Evolutionary conservation across 2,888 invertebrate species (phyloP).

Genomic region (Alsophila aescularia): DNA sequence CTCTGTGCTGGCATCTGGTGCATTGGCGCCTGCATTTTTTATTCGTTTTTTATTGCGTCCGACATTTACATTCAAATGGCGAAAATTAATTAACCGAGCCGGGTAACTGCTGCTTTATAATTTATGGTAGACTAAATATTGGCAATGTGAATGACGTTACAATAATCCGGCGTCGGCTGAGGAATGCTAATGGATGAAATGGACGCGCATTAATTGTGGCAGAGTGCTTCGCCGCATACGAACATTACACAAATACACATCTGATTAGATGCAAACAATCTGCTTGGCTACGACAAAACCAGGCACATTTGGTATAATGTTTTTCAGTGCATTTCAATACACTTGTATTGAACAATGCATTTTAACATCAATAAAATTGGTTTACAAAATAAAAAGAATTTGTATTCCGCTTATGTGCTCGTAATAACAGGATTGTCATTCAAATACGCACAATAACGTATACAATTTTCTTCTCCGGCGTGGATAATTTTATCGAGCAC

Average conservation of each 20-base stretch:
- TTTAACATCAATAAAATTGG: conserved; percentile 1
- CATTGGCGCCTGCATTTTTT: conserved; percentile 53
- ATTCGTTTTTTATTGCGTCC: conserved; percentile 45
- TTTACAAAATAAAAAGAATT: no score
- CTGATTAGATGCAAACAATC: conserved; percentile 29
- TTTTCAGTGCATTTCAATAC: not conserved
- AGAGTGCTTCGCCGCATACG: conserved; percentile 43
- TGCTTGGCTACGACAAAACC: not conserved
- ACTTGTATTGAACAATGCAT: not conserved
- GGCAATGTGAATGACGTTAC: conserved; percentile 62
- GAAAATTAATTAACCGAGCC: conserved; percentile 54
- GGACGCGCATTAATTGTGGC: conserved; percentile 63
- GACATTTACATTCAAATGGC: conserved; percentile 53
- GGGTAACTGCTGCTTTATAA: conserved; percentile 52
- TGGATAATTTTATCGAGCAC: conserved; percentile 43
- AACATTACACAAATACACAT: conserved; percentile 35
- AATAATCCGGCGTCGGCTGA: conserved; percentile 60
- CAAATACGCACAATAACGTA: conserved; percentile 32
- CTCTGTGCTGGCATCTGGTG: conserved; percentile 62
- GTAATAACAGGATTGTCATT: conserved; percentile 29
- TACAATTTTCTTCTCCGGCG: conserved; percentile 38
- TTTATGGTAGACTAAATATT: conserved; percentile 62
- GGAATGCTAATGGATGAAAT: conserved; percentile 70
- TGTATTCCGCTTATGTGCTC: conserved; percentile 27
- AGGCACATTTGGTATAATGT: not conserved